phyloP scores from a whole-genome alignment of 1,140 invertebrate genomes.

The Calephelis nemesis region DNA sequence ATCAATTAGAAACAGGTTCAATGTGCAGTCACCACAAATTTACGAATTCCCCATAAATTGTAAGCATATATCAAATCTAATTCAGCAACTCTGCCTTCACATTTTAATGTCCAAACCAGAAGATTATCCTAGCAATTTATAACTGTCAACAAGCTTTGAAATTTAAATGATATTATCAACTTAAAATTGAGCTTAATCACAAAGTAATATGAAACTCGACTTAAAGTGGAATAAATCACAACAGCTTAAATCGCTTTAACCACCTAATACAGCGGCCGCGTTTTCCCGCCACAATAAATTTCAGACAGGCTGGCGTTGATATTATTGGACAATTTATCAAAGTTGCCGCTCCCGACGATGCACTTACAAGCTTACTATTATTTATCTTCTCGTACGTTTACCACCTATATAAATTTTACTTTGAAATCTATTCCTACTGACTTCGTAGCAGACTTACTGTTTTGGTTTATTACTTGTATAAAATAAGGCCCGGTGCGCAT shows the following conservation, averaged over 20 bases:
- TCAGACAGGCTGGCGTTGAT: conserved; percentile 21
- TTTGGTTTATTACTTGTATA: neutral
- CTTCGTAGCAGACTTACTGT: neutral
- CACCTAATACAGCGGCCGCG: conserved; percentile 16
- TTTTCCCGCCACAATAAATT: conserved; percentile 17
- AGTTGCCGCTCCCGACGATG: conserved; percentile 13
- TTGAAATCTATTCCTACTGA: conserved; percentile 1
- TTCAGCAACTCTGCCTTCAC: no score
- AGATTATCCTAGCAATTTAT: no score
- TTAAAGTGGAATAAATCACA: neutral
- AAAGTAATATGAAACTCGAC: no score
- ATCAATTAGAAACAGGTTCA: no score
- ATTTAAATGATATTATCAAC: no score
- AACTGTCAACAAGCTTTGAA: no score
- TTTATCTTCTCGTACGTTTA: conserved; percentile 17
- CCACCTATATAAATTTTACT: conserved; percentile 10
- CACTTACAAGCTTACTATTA: conserved; percentile 19
- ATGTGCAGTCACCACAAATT: no score
- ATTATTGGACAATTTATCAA: conserved; percentile 22
- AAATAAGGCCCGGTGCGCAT: neutral
- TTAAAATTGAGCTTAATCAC: no score
- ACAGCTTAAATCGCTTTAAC: conserved; percentile 17
- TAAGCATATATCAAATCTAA: no score
- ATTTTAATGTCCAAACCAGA: no score
- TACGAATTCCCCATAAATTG: no score